Percentiles rank a stretch among this genome's conserved stretches.
Evolutionary conservation across 2,113 vertebrate genomes (phyloP).

Genomic region (Blennius ocellaris): DNA sequence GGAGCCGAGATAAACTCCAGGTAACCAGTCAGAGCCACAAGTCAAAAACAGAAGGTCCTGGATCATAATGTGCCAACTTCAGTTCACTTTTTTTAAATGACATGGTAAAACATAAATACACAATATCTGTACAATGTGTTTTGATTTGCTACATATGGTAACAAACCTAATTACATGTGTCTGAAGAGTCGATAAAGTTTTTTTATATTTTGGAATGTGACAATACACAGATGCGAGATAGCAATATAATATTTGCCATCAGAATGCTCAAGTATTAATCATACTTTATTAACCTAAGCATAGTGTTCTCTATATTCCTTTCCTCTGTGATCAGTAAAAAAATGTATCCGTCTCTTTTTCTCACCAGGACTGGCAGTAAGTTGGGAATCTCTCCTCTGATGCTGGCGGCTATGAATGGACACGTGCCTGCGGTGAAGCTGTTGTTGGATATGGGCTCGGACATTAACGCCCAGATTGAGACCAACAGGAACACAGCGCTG

Average conservation of each 20-base stretch:
- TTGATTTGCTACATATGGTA: neutral
- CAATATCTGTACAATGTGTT: neutral
- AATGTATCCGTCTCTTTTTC: neutral
- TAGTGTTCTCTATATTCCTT: too few species aligned
- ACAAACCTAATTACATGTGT: neutral
- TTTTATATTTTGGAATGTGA: neutral
- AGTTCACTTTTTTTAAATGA: neutral
- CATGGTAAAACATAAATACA: neutral
- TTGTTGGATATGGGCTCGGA: slow-evolving; percentile 98
- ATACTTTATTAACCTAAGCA: too few species aligned
- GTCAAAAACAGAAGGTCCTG: too few species aligned
- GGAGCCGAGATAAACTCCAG: slow-evolving; percentile 99
- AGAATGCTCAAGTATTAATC: neutral
- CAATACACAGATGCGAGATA: neutral
- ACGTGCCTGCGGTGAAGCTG: slow-evolving; percentile 96
- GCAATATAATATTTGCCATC: neutral
- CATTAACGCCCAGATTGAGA: slow-evolving; percentile 98
- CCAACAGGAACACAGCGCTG: slow-evolving; percentile 97
- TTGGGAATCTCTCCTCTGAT: slow-evolving; percentile 98
- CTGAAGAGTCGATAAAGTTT: neutral
- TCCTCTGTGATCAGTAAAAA: neutral
- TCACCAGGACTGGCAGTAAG: slow-evolving; percentile 95
- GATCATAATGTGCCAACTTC: too few species aligned
- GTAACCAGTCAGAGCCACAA: slow-evolving; percentile 71
- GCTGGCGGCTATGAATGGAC: slow-evolving; percentile 99